Evolutionary conservation across 2,888 invertebrate species (phyloP), one percentile per base, ranked within the genome.

Genomic region (Nipponacmea schrenckii): DNA sequence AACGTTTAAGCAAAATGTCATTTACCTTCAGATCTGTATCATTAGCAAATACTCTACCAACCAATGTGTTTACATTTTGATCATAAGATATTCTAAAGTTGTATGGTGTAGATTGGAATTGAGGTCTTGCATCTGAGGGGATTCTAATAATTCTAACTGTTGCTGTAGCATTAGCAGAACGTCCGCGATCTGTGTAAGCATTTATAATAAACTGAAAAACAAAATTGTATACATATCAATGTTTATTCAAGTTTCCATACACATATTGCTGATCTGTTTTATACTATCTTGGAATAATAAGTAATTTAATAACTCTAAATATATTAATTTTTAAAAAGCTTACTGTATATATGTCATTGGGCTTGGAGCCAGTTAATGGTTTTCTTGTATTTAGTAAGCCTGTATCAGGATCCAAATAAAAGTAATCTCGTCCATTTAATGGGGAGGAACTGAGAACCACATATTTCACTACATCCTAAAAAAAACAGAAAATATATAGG

Each of bases 391-490:
- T 66, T n/a, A 66, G 8, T 24, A 66, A 15, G 24, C 66, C 66
- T 2, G 66, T 66, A 44, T 66, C 66, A 17, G 46, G 31, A 44
- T 66, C 46, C 39, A 66, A 24, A 15, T 66, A 66, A 24, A 66
- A 66, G 24, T 66, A 66, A 4, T 8, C n/a, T 17, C 7, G 24
- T 46, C 66, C 39, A 8, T 20, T 44, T 17, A 17, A 17, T 15
- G 66, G 39, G 17, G 27, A 24, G 5, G 24, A 44, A 17, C 15
- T 66, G 44, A 24, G 20, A 24, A 66, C 44, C 0, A 24, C 39
- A 44, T 66, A 66, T 44, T 20, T 66, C 7, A 66, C 66, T 44
- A 20, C 24, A 44, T 66, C 66, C 66, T 66, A 20, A 44, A 66
- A n/a, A 46, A 20, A 46, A 44, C 10, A 46, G 7, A 4, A n/a